A percentile compares a stretch with the other conserved stretches of the same genome.
These are phyloP conservation scores for Psilopogon haemacephalus DNA, from an alignment of 2,113 vertebrate genomes.

Conservation along the genomic window DNA sequence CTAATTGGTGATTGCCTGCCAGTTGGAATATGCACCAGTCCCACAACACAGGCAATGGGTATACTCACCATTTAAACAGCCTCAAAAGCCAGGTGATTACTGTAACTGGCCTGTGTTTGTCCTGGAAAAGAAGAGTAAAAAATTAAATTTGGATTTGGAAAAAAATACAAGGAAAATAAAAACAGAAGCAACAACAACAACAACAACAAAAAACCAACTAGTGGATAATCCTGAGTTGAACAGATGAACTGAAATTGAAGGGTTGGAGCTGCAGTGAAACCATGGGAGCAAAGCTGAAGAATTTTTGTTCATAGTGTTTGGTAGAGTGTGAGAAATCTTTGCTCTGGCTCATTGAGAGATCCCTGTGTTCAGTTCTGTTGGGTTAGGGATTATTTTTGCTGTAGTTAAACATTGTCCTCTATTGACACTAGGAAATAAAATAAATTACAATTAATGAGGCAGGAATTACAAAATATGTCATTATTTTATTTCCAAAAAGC, in stretches of 20 bases:
- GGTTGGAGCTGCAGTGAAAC: background rate
- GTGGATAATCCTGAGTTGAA: background rate
- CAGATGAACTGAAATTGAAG: background rate
- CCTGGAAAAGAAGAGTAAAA: background rate
- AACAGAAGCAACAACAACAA: no score
- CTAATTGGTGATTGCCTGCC: background rate
- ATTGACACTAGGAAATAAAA: background rate
- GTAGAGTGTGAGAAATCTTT: background rate
- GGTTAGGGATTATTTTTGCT: background rate
- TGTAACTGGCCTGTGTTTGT: background rate
- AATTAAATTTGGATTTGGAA: background rate
- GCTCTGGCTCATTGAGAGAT: background rate
- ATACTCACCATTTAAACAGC: background rate
- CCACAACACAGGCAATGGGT: background rate
- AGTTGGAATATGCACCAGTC: background rate
- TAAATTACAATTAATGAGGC: no score
- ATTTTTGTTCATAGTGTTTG: background rate
- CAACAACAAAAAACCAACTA: background rate
- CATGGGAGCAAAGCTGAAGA: background rate
- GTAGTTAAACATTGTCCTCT: background rate
- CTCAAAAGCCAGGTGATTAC: background rate
- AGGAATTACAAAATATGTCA: no score
- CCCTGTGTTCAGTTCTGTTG: background rate
- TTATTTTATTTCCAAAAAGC: no score
- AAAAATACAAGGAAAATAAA: background rate